Percentiles rank a stretch among this genome's conserved stretches.
These are phyloP conservation scores for Pelobates fuscus DNA, from an alignment of 2,113 vertebrate genomes.

Conservation along the genomic window DNA sequence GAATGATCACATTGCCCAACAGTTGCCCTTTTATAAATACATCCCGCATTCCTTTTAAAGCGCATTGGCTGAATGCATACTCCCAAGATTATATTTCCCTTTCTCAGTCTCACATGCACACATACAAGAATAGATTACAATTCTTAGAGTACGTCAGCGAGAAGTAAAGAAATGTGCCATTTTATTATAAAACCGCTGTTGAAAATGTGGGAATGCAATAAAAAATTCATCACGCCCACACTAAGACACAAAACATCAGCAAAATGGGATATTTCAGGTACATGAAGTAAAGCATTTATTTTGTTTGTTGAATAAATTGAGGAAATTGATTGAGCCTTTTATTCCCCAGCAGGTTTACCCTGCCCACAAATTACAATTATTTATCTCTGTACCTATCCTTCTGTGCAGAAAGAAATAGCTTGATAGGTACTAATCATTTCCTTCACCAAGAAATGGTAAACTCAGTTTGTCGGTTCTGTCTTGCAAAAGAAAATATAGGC, in stretches of 20 bases:
- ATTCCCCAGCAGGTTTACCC: conserved; percentile 45
- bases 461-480: not conserved
- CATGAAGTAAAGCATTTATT: conserved; percentile 39
- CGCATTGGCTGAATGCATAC: no score
- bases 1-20: no score
- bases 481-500: conserved; percentile 2
- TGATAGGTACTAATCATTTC: conserved; percentile 47
- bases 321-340: conserved; percentile 49
- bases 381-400: conserved; percentile 48
- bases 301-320: conserved; percentile 45
- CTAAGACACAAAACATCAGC: conserved; percentile 11
- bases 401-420: conserved; percentile 38
- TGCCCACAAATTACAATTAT: conserved; percentile 51
- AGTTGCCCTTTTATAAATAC: no score
- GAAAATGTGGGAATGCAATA: conserved; percentile 4
- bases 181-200: conserved; percentile 3
- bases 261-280: conserved; percentile 20
- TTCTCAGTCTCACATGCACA: no score
- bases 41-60: no score
- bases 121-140: no score
- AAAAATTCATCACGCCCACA: conserved; percentile 5
- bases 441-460: conserved; percentile 39
- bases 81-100: no score
- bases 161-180: not conserved
- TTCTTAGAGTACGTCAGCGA: conserved; percentile 11